phyloP scores from a whole-genome alignment of 2,888 invertebrate species.

The Cephonodes hylas region DNA sequence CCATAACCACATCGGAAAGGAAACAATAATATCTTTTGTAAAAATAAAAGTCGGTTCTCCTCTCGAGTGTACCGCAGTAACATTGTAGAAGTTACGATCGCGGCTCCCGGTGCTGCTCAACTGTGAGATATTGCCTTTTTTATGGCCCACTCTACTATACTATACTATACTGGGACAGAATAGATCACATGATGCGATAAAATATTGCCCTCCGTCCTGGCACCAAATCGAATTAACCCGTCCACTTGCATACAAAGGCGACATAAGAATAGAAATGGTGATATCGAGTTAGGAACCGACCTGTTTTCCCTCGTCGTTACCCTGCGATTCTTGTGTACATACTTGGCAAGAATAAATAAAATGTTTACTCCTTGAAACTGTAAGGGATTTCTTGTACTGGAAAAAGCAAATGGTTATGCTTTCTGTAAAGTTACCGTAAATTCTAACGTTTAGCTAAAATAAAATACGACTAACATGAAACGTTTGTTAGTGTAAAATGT shows the following conservation, averaged over 20 bases:
- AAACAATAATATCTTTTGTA: constrained; percentile 60
- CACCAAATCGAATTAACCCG: constrained; percentile 80
- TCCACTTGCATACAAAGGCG: constrained; percentile 79
- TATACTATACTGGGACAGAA: constrained; percentile 77
- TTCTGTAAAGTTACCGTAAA: not conserved
- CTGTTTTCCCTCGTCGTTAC: constrained; percentile 61
- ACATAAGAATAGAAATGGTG: constrained; percentile 73
- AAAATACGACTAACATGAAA: not conserved
- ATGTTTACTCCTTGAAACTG: constrained; percentile 34
- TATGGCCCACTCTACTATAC: constrained; percentile 79
- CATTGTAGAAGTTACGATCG: constrained; percentile 80
- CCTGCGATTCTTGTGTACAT: constrained; percentile 33
- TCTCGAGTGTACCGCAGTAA: constrained; percentile 67
- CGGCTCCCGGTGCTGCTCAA: constrained; percentile 73
- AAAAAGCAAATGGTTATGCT: not conserved
- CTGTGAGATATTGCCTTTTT: constrained; percentile 81
- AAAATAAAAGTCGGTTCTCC: constrained; percentile 67
- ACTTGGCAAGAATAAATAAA: constrained; percentile 40
- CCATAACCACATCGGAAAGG: constrained; percentile 25
- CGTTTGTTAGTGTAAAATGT: not conserved
- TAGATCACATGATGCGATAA: constrained; percentile 81
- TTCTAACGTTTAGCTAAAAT: not conserved
- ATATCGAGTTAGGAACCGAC: constrained; percentile 70
- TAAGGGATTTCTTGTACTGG: not conserved
- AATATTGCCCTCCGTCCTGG: constrained; percentile 76